Base-by-base conservation (phyloP, 2,888 invertebrate species). In the Plebejus melissa region DNA sequence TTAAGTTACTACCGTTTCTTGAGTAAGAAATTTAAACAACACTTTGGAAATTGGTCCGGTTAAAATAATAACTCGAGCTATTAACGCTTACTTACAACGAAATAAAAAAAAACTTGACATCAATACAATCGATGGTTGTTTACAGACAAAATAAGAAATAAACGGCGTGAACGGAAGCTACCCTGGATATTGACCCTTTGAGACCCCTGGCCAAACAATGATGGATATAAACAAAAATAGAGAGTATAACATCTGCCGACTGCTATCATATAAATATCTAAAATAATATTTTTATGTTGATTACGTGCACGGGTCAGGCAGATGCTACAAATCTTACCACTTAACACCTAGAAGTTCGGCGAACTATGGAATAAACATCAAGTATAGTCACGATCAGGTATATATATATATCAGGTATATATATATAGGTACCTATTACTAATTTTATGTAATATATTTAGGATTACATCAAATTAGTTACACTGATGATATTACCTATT, bases 211-310 rank as follows among this genome's bases (percentile, higher is more conserved):
- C 86, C 83, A 90, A 89, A 90, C 87, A 91, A 86, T 89, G 87
- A 85, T 85, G 85, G 85, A 81, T 82, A 81, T 82, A 82, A 90
- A 89, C 87, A 90, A 92, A 92, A 91, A 91, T 88, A 90, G 86
- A 89, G 87, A 85, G 86, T 79, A 80, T 81, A 82, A 87, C 93
- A 93, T 93, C 93, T 93, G 93, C 91, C 87, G 87, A 82, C 83
- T 87, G 88, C 90, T 91, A 93, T 93, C 93, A 84, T 89, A 93
- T 91, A 92, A 93, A 93, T 93, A 92, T 91, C 89, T 87, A 88
- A 91, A 92, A 92, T 93, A 89, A 90, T 93, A 93, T 93, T 93
- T 92, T 93, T 91, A 92, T 93, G 92, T 91, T 92, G 91, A 92
- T 91, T 92, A 90, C 88, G 89, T 86, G 87, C 88, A 84, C 87